Evolutionary conservation across 2,797 vertebrate genomes (phyloP), one percentile per base, ranked within the genome.

Genomic region (Gambelia wislizenii): DNA sequence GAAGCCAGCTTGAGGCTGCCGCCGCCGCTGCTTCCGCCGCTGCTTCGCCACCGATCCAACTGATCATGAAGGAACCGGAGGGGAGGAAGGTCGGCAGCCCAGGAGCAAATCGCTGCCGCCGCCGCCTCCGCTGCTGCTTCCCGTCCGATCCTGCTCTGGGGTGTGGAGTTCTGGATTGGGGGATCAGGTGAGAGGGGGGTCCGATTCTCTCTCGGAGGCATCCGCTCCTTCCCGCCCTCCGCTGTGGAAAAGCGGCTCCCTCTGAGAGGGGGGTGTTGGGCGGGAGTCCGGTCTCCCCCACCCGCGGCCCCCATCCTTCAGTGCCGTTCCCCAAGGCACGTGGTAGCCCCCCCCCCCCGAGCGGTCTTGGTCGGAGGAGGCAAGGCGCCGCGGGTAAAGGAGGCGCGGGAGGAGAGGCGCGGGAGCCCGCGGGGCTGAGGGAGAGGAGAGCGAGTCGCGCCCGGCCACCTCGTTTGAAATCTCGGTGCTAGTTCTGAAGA

Each of bases 241-340:
- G 49, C 49, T 49, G 49, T 49, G 7, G 49, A 49, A 49, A 49
- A 49, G 49, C 49, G 49, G 49, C 12, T 49, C 49, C 7, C 12
- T 9, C 49, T 10, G 49, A 49, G 49, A 7, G 8, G 1, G 8
- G 49, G 12, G 49, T 9, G 49, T 9, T 10, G 33, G 49, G 49
- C 7, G 83, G 67, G 44, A 69, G 39, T 7, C 14, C 22, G 14
- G 6, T 42, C 22, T 27, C 4, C 56, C 59, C 22, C 47, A 33
- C 44, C 16, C 1, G 30, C 75, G 47, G 36, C 86, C 76, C 82
- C 90, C 42, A 82, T 18, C 49, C 14, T 74, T 39, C 22, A 54
- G 75, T 83, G 20, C 6, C 4, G 83, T 91, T 88, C 88, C 83
- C 90, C 39, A 87, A 89, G 44, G 87, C 96, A 94, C 94, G 94